A percentile compares a stretch with the other conserved stretches of the same genome.
These are phyloP conservation scores for Poeciliopsis gracilis DNA, from an alignment of 2,797 vertebrate genomes.

Conservation along the genomic window DNA sequence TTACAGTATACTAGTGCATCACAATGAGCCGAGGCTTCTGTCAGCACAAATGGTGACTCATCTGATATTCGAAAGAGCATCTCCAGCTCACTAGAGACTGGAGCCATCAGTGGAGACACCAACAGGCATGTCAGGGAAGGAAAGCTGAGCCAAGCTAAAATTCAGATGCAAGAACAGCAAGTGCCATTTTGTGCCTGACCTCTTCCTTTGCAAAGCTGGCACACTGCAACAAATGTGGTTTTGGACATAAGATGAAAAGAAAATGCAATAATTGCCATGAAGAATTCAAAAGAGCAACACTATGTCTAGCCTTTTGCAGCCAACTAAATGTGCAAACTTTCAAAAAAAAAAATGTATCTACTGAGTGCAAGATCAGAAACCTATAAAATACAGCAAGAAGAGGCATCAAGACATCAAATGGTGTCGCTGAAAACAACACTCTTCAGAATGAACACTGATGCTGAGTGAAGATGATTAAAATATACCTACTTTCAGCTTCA, in stretches of 20 bases:
- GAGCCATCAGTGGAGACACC: conserved; percentile 21
- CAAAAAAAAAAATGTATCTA: not conserved
- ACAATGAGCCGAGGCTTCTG: conserved; percentile 18
- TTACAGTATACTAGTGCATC: conserved; percentile 13
- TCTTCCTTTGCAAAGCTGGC: conserved; percentile 4
- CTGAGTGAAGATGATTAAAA: not conserved
- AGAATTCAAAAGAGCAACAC: not conserved
- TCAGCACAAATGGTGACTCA: conserved; percentile 22
- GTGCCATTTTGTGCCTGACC: conserved; percentile 5
- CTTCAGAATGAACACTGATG: not conserved
- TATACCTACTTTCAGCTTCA: not conserved
- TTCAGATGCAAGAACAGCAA: conserved; percentile 13
- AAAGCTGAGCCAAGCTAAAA: conserved; percentile 42
- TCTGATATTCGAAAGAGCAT: conserved; percentile 25
- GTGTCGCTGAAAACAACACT: not conserved
- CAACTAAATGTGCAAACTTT: not conserved
- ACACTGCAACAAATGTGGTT: conserved; percentile 7
- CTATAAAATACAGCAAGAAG: not conserved
- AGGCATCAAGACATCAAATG: not conserved
- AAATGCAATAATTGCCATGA: not conserved
- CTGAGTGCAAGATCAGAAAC: not conserved
- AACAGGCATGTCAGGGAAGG: conserved; percentile 23
- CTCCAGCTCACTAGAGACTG: conserved; percentile 24
- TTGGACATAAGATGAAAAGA: conserved; percentile 8
- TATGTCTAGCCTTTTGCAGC: not conserved